Evolutionary conservation across 2,797 vertebrate genomes (phyloP).

Genomic region (Pseudopleuronectes americanus): DNA sequence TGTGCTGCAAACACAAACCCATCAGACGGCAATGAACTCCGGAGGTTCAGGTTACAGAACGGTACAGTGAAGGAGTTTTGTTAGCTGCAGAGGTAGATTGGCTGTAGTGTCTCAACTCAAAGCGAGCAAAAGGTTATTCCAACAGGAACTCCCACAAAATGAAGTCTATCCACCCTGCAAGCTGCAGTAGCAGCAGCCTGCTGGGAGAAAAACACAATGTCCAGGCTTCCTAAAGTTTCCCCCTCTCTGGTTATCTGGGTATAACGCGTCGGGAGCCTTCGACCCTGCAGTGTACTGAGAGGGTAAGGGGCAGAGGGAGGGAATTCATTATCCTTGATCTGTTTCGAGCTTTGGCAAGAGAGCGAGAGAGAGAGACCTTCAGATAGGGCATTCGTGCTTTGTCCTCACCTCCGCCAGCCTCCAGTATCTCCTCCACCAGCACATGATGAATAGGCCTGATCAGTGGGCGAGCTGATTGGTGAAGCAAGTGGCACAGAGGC

Average conservation of each 20-base stretch:
- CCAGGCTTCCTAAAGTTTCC: constrained; percentile 48
- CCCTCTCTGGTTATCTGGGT: constrained; percentile 62
- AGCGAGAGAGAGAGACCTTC: constrained; percentile 61
- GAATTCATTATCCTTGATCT: constrained; percentile 78
- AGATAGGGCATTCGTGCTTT: constrained; percentile 66
- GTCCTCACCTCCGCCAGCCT: constrained; percentile 56
- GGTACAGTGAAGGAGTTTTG: not conserved
- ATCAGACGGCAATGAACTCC: not conserved
- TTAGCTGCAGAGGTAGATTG: not conserved
- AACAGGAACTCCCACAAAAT: constrained; percentile 48
- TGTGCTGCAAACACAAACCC: not conserved
- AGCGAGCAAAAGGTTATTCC: constrained; percentile 52
- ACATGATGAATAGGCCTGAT: constrained; percentile 77
- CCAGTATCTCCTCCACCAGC: constrained; percentile 64
- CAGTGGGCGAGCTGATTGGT: constrained; percentile 62
- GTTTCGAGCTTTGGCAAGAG: constrained; percentile 51
- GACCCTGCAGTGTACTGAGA: constrained; percentile 50
- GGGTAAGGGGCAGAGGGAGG: constrained; percentile 62
- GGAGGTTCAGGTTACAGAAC: too few relatives aligned
- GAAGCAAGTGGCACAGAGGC: constrained; percentile 57
- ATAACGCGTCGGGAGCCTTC: constrained; percentile 51
- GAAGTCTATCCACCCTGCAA: constrained; percentile 38
- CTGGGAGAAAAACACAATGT: constrained; percentile 42
- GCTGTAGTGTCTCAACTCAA: constrained; percentile 2
- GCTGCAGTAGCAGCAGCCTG: constrained; percentile 13